Conservation (phyloP, 2,113 vertebrate species). For the Arenaria interpres region DNA sequence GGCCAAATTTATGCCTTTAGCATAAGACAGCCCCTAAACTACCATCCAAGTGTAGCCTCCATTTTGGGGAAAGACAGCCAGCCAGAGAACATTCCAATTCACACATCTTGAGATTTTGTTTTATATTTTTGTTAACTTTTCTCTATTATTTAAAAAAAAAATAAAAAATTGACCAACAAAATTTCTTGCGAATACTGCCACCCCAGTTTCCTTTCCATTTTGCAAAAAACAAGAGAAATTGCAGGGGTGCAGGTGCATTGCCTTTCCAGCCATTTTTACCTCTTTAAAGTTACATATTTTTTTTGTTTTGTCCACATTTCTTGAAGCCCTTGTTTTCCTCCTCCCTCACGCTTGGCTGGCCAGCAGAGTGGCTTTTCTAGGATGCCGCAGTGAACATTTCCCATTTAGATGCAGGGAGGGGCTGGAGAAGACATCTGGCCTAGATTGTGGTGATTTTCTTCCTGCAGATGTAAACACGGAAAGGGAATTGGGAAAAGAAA, state of each 20-base stretch:
- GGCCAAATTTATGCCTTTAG: background rate
- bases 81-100: background rate
- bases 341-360: background rate
- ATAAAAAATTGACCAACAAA: background rate
- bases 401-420: slow-evolving; percentile 1
- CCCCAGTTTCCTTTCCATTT: background rate
- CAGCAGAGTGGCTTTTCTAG: background rate
- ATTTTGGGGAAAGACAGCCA: background rate
- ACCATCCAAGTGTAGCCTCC: background rate
- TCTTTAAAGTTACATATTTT: background rate
- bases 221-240: background rate
- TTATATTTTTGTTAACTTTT: background rate
- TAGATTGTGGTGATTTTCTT: background rate
- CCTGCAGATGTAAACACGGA: background rate
- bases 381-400: background rate
- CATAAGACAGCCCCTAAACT: background rate
- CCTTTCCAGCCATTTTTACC: background rate
- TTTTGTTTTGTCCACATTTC: background rate
- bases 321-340: background rate
- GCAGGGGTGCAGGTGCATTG: background rate
- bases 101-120: background rate
- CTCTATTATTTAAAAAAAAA: background rate
- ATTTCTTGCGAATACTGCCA: accelerated
- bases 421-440: slow-evolving; percentile 18
- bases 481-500: slow-evolving; percentile 24